Base-by-base conservation (phyloP, 2,888 invertebrate genomes). In the Habroteleia sp. region DNA sequence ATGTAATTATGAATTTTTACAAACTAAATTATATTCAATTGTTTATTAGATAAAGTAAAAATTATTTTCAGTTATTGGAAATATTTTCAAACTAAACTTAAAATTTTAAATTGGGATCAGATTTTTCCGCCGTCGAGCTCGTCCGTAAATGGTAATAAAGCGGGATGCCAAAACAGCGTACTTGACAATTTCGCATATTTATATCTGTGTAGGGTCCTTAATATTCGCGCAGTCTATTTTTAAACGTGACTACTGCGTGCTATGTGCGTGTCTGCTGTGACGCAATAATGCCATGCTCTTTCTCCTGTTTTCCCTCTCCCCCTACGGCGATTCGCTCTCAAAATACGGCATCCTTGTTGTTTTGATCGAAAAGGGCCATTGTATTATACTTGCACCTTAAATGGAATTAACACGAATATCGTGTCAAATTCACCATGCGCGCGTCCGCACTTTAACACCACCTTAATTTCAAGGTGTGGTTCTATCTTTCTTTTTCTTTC, bases 221-320 rank as follows among this genome's bases (percentile, higher is more conserved):
- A 83, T 83, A 84, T 85, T 80, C 77, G 77, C 79, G 74, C 79
- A 81, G 78, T 85, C 87, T 87, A 87, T 87, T 87, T 87, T 87
- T 87, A 87, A 87, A 82, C 86, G 77, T 85, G 87, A 87, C 85
- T 84, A 72, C 72, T 56, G 35, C 82, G 82, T 77, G 82, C 78
- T 82, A 85, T 81, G 83, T 82, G 81, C 81, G 80, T 81, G 81
- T 81, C 77, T 75, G 77, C 76, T 69, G 76, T 86, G 86, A 87
- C 83, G 86, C 82, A 87, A 86, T 85, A 79, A 77, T 81, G 83
- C n/a, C n/a, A n/a, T 84, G 83, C 84, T 85, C 83, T 85, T 85
- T 84, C 82, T 81, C 79, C 78, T 79, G 56, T 60, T 71, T 65
- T 77, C 73, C 69, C 73, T 44, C 66, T 60, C 78, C 44, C 27